These are phyloP conservation scores for Centropyge bicolor DNA, from an alignment of 2,797 vertebrate genomes.

Conservation along the genomic window DNA sequence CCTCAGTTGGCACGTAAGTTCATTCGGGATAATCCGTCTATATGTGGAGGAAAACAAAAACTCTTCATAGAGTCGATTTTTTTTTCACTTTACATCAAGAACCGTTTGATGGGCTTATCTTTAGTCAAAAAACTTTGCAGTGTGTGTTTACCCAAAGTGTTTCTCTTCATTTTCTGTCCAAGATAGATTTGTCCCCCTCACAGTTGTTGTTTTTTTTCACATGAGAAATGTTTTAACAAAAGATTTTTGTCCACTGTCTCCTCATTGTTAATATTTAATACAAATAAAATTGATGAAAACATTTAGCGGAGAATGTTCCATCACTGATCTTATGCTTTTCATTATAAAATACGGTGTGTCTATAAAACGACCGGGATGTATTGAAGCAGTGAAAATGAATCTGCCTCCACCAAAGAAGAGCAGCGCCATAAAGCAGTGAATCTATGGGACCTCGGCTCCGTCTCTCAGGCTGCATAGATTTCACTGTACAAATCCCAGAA, in stretches of 20 bases:
- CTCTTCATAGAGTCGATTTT: neutral
- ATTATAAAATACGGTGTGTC: constrained; percentile 28
- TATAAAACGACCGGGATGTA: constrained; percentile 8
- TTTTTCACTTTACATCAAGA: constrained; percentile 30
- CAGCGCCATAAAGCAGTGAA: constrained; percentile 42
- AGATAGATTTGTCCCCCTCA: constrained; percentile 35
- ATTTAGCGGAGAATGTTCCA: constrained; percentile 6
- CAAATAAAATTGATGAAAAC: constrained; percentile 69
- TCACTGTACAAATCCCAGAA: constrained; percentile 62
- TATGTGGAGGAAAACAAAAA: constrained; percentile 7
- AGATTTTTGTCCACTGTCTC: constrained; percentile 64
- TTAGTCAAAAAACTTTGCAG: constrained; percentile 29
- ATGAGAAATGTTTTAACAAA: constrained; percentile 59
- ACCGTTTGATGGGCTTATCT: constrained; percentile 31
- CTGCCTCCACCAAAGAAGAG: constrained; percentile 26
- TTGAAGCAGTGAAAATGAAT: constrained; percentile 41
- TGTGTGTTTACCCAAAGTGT: constrained; percentile 58
- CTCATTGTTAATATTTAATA: constrained; percentile 75
- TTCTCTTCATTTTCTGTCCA: constrained; percentile 41
- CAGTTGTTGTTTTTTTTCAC: constrained; percentile 61
- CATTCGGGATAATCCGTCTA: constrained; percentile 5
- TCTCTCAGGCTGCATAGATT: constrained; percentile 44
- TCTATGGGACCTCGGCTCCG: constrained; percentile 36
- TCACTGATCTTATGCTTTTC: neutral
- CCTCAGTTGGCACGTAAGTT: constrained; percentile 10